Percentiles rank a stretch among this genome's conserved stretches.
phyloP scores from a whole-genome alignment of 2,113 vertebrate genomes.

The Neogobius melanostomus region DNA sequence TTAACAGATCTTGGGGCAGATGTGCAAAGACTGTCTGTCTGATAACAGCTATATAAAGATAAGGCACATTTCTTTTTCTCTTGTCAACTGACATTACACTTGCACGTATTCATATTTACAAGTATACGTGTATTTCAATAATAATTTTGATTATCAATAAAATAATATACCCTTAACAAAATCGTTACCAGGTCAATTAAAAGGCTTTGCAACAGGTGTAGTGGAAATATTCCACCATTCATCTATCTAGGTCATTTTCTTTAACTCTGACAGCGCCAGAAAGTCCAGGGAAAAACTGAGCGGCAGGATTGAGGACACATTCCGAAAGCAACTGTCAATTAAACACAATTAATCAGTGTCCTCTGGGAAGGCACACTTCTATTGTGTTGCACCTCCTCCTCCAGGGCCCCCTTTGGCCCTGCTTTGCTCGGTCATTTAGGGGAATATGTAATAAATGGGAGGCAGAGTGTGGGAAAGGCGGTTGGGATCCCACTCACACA shows the following conservation, averaged over 20 bases:
- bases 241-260: not conserved
- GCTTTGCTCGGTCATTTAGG: conserved; percentile 32
- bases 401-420: conserved; percentile 21
- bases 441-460: conserved; percentile 64
- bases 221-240: not conserved
- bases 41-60: conserved; percentile 44
- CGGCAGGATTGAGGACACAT: conserved; percentile 20
- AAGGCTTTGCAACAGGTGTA: not conserved
- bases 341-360: conserved; percentile 60
- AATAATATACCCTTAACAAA: not conserved
- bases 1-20: conserved; percentile 38
- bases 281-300: not conserved
- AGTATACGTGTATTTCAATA: not conserved
- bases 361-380: conserved; percentile 71
- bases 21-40: conserved; percentile 34
- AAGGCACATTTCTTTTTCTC: conserved; percentile 17
- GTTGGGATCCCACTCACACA: conserved; percentile 66
- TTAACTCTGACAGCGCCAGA: not conserved
- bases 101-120: not conserved
- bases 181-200: not conserved
- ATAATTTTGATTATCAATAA: not conserved
- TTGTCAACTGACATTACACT: not conserved
- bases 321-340: conserved; percentile 57
- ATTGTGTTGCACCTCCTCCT: conserved; percentile 42
- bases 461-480: conserved; percentile 70